Percentiles rank a stretch among this genome's conserved stretches.
These are phyloP conservation scores for Gastracanthus pulcherrimus DNA, from an alignment of 2,888 invertebrate genomes.

Conservation along the genomic window DNA sequence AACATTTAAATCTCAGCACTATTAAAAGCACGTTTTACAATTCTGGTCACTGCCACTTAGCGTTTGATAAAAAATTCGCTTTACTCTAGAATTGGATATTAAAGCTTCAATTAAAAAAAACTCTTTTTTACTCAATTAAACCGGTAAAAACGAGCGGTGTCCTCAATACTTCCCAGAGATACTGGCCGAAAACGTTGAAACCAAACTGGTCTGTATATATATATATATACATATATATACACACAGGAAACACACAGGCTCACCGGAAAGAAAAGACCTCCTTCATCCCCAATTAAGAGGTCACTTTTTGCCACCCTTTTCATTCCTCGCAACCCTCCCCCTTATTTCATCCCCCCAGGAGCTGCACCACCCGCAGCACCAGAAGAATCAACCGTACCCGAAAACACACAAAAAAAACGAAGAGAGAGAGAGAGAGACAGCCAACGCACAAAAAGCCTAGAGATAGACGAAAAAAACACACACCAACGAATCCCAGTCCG, in stretches of 20 bases:
- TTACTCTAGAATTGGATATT: neutral
- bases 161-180: too few relatives aligned
- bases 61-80: neutral
- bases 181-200: too few relatives aligned
- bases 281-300: conserved; percentile 15
- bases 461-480: neutral
- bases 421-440: too few relatives aligned
- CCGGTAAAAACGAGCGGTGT: too few relatives aligned
- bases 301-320: neutral
- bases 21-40: neutral
- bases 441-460: neutral
- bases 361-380: neutral
- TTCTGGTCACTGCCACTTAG: neutral
- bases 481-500: too few relatives aligned
- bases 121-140: neutral
- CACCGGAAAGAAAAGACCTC: neutral
- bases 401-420: neutral
- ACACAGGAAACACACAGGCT: neutral
- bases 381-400: neutral
- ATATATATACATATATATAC: neutral
- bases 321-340: neutral
- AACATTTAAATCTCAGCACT: neutral
- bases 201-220: too few relatives aligned
- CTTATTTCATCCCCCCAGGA: neutral
- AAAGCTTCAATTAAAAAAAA: neutral